A percentile compares a stretch with the other conserved stretches of the same genome.
phyloP scores from a whole-genome alignment of 2,888 invertebrate species.

The Dolichopus griseipennis region DNA sequence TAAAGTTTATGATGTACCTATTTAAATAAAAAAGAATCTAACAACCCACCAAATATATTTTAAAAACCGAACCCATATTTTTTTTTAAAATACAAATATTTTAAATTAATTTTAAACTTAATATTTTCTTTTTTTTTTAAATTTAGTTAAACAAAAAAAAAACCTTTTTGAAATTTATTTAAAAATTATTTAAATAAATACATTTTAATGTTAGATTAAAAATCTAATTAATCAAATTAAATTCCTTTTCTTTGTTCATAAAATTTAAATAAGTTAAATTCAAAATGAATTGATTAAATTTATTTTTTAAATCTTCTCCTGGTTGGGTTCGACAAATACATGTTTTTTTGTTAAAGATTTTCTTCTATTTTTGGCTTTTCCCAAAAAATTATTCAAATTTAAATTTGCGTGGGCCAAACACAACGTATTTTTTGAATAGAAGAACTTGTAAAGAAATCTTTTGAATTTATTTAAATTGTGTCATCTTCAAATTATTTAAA shows the following conservation, averaged over 20 bases:
- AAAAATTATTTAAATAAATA: background rate
- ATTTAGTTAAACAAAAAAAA: too few species aligned
- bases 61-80: too few species aligned
- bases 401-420: conserved; percentile 1
- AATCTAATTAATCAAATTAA: conserved; percentile 1
- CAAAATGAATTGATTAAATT: background rate
- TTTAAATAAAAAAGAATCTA: too few species aligned
- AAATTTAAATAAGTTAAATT: background rate
- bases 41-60: too few species aligned
- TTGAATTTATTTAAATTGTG: background rate
- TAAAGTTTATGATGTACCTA: too few species aligned
- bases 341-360: background rate
- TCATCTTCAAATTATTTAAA: background rate
- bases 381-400: background rate
- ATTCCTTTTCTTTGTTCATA: background rate
- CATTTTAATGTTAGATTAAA: background rate
- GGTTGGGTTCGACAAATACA: background rate
- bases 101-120: too few species aligned
- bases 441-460: conserved; percentile 6
- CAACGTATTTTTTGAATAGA: background rate
- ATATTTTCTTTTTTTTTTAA: too few species aligned
- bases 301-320: background rate
- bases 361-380: conserved; percentile 1
- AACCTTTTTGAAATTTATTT: background rate
- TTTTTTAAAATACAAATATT: too few species aligned